A percentile compares a stretch with the other conserved stretches of the same genome.
Evolutionary conservation across 1,140 invertebrate genomes (phyloP).

Genomic region (Hormaphis cornu): DNA sequence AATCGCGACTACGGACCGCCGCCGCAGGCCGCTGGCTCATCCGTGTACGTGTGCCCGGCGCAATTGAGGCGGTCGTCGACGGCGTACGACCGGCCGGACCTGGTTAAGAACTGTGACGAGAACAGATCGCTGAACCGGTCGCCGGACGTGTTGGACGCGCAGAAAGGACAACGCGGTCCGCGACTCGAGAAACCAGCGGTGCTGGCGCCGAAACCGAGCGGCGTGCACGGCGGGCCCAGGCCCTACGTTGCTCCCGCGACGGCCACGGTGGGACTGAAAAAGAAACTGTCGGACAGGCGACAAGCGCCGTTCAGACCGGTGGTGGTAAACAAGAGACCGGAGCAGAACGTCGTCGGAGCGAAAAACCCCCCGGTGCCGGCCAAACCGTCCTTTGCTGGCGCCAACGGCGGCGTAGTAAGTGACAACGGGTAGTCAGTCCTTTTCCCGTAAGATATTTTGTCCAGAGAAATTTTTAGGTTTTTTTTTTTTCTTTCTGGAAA

Average conservation of each 20-base stretch:
- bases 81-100: not conserved
- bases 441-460: not conserved
- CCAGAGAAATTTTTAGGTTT: not conserved
- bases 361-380: not conserved
- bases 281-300: not conserved
- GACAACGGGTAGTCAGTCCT: not conserved
- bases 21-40: not conserved
- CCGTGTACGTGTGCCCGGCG: not conserved
- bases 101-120: slow-evolving; percentile 8
- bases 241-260: not conserved
- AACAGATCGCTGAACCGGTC: not conserved
- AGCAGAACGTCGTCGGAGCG: not conserved
- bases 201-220: not conserved
- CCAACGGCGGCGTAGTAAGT: not conserved
- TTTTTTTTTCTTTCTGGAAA: not conserved
- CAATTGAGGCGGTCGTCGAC: not conserved
- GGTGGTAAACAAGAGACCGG: not conserved
- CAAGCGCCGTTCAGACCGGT: not conserved
- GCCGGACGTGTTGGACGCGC: not conserved
- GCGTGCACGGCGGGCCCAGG: too few relatives aligned
- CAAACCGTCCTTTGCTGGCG: not conserved
- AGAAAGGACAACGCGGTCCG: not conserved
- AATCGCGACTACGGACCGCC: too few relatives aligned
- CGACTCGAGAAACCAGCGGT: not conserved
- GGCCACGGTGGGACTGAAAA: slow-evolving; percentile 11